Conservation (phyloP, 2,113 vertebrate species). For the Uropsilus gracilis region DNA sequence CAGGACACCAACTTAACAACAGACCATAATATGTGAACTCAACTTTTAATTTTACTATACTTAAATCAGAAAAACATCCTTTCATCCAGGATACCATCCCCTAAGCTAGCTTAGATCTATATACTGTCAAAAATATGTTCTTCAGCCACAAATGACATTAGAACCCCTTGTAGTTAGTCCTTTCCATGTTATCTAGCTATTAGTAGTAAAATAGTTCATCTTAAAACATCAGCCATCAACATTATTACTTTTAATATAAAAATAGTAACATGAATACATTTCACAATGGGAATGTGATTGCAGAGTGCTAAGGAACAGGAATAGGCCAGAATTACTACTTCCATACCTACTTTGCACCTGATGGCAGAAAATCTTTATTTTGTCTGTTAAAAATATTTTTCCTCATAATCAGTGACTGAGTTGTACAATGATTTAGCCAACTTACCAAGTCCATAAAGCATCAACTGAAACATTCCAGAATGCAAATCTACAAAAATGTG, state of each 20-base stretch:
- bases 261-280: conserved; percentile 8
- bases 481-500: conserved; percentile 99
- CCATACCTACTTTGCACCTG: conserved; percentile 7
- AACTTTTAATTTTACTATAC: conserved; percentile 43
- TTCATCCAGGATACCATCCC: background rate
- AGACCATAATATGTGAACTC: conserved; percentile 51
- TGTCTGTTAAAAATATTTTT: conserved; percentile 52
- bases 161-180: background rate
- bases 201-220: background rate
- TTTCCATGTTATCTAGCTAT: conserved; percentile 8
- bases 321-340: background rate
- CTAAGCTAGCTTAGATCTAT: conserved; percentile 30
- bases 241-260: conserved; percentile 26
- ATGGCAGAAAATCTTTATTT: background rate
- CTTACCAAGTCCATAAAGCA: conserved; percentile 98
- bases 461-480: conserved; percentile 98
- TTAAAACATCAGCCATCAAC: conserved; percentile 36
- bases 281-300: conserved; percentile 11
- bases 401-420: background rate
- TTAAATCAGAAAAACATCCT: conserved; percentile 6
- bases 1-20: conserved; percentile 19
- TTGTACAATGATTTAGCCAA: conserved; percentile 57
- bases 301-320: background rate
- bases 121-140: conserved; percentile 20
- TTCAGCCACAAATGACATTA: background rate